Percentiles rank a stretch among this genome's conserved stretches.
Evolutionary conservation across 2,888 invertebrate genomes (phyloP).

Genomic region (Macrophya alboannulata): DNA sequence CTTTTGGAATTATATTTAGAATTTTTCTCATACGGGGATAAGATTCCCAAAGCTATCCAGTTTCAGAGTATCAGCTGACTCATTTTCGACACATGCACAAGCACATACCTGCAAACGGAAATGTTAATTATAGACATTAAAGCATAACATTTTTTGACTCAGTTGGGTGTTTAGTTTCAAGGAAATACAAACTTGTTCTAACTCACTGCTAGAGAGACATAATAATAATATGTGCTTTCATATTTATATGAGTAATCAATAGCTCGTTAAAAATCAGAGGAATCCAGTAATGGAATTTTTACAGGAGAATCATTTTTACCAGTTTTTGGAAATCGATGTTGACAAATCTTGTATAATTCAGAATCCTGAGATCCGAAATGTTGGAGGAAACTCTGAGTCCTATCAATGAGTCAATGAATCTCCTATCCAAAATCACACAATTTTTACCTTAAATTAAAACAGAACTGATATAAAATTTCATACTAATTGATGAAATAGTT

Average conservation of each 20-base stretch:
- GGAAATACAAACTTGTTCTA: background rate
- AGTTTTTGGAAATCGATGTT: no score
- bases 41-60: slow-evolving; percentile 34
- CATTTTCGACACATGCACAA: slow-evolving; percentile 72
- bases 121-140: background rate
- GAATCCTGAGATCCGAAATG: no score
- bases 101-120: slow-evolving; percentile 67
- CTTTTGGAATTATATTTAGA: background rate
- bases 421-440: no score
- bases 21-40: background rate
- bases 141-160: background rate
- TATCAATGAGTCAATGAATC: no score
- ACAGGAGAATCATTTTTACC: no score
- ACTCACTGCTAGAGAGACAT: background rate
- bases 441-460: no score
- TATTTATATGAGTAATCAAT: background rate
- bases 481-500: no score
- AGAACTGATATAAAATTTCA: no score
- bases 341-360: no score
- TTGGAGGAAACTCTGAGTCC: no score
- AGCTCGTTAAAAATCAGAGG: background rate
- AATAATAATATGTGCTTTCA: background rate
- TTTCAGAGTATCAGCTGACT: slow-evolving; percentile 34
- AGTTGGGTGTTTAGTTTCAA: background rate
- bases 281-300: background rate